Evolutionary conservation across 1,140 invertebrate species (phyloP).

Genomic region (Drosophila lowei): DNA sequence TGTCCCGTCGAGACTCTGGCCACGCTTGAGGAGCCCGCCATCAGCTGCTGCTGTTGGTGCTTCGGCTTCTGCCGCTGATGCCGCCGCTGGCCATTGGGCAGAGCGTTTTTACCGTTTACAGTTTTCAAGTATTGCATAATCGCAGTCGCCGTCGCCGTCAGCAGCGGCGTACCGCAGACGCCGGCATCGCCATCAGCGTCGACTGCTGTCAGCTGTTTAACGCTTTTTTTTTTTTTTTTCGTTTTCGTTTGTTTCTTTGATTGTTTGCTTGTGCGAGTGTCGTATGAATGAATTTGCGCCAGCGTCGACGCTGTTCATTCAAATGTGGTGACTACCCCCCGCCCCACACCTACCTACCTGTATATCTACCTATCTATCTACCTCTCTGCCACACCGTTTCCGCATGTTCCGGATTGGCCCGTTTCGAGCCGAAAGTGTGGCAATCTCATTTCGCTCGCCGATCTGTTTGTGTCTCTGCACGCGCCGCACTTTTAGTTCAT

Average conservation of each 20-base stretch:
- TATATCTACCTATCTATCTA: neutral
- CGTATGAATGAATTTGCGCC: constrained; percentile 39
- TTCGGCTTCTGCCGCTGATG: constrained; percentile 5
- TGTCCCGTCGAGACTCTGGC: constrained; percentile 35
- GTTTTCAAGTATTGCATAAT: constrained; percentile 63
- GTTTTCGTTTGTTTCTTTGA: constrained; percentile 15
- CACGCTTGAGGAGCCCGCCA: constrained; percentile 47
- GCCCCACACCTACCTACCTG: neutral
- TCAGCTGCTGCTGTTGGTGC: constrained; percentile 2
- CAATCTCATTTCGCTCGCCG: constrained; percentile 70
- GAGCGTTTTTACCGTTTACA: constrained; percentile 64
- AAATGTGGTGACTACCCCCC: constrained; percentile 36
- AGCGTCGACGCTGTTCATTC: constrained; percentile 40
- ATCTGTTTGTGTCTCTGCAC: constrained; percentile 54
- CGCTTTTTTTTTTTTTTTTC: constrained; percentile 17
- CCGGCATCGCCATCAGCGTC: constrained; percentile 5
- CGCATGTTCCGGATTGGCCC: neutral
- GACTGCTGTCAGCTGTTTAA: constrained; percentile 44
- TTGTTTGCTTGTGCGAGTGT: neutral
- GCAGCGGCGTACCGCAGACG: constrained; percentile 1
- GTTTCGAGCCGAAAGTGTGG: constrained; percentile 62
- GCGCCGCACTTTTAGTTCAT: constrained; percentile 77
- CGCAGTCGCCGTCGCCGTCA: constrained; percentile 14
- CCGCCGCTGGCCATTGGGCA: constrained; percentile 41
- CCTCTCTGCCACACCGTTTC: neutral